These are phyloP conservation scores for Capra hircus DNA, from an alignment of 2,113 vertebrate species.

Conservation along the genomic window DNA sequence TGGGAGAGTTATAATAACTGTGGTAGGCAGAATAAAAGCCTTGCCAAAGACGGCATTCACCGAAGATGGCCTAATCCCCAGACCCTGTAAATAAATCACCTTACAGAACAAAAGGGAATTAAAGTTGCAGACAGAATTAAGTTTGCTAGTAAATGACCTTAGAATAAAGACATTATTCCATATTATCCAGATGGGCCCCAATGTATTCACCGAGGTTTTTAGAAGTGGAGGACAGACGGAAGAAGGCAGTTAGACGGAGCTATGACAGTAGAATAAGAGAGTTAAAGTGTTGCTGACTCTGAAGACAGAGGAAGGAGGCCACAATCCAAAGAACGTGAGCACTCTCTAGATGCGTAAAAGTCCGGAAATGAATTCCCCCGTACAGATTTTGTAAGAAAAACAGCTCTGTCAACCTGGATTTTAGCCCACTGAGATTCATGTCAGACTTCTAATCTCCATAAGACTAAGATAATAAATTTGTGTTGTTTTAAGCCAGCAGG, in stretches of 20 bases:
- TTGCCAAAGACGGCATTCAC: neutral
- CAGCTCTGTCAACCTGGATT: neutral
- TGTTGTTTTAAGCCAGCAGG: neutral
- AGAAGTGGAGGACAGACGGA: neutral
- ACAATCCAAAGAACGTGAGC: neutral
- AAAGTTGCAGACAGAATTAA: neutral
- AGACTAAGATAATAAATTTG: neutral
- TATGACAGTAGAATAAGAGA: neutral
- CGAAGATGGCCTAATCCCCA: neutral
- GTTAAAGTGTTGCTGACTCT: no score
- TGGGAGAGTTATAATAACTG: neutral
- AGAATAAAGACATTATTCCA: neutral
- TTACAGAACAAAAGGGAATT: neutral
- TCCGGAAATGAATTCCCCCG: neutral
- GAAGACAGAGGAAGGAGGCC: neutral
- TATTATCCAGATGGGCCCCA: neutral
- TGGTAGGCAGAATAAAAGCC: neutral
- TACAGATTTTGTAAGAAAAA: neutral
- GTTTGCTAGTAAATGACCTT: neutral
- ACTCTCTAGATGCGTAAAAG: neutral
- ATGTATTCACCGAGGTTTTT: neutral
- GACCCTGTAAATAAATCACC: neutral
- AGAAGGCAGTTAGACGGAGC: neutral
- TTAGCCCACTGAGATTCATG: neutral
- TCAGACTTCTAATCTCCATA: neutral